Conservation (phyloP, 2,888 invertebrate species). For the Empis livida region DNA sequence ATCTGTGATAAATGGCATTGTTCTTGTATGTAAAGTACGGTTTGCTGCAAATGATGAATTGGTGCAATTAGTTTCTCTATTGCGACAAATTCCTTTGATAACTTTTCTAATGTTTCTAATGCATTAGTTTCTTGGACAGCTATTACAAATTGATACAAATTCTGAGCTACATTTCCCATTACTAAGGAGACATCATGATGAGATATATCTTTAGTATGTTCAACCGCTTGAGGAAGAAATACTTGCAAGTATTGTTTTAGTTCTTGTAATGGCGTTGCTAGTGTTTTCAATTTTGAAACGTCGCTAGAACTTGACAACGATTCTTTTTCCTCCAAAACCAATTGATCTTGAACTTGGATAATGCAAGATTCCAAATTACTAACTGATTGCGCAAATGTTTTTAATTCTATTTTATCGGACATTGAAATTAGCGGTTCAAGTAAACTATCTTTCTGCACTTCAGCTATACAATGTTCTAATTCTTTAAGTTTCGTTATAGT, state of each 20-base stretch:
- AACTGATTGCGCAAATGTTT: slow-evolving; percentile 29
- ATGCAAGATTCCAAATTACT: slow-evolving; percentile 25
- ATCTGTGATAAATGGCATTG: slow-evolving; percentile 27
- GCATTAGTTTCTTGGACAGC: slow-evolving; percentile 20
- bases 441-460: slow-evolving; percentile 27
- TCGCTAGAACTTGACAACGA: slow-evolving; percentile 14
- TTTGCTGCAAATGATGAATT: slow-evolving; percentile 29
- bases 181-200: slow-evolving; percentile 13
- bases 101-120: slow-evolving; percentile 18
- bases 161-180: slow-evolving; percentile 16
- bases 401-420: slow-evolving; percentile 23
- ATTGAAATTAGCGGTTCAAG: slow-evolving; percentile 25
- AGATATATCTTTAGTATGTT: slow-evolving; percentile 16
- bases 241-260: slow-evolving; percentile 19
- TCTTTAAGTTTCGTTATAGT: slow-evolving; percentile 32
- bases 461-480: slow-evolving; percentile 31
- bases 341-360: slow-evolving; percentile 25
- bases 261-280: slow-evolving; percentile 26
- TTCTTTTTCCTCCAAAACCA: slow-evolving; percentile 11
- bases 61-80: slow-evolving; percentile 23
- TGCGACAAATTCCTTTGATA: slow-evolving; percentile 14
- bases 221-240: slow-evolving; percentile 19
- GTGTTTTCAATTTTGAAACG: slow-evolving; percentile 18
- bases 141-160: slow-evolving; percentile 18
- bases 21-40: slow-evolving; percentile 21